Evolutionary conservation across 1,140 invertebrate species (phyloP).

Genomic region (Bombus soroeensis): DNA sequence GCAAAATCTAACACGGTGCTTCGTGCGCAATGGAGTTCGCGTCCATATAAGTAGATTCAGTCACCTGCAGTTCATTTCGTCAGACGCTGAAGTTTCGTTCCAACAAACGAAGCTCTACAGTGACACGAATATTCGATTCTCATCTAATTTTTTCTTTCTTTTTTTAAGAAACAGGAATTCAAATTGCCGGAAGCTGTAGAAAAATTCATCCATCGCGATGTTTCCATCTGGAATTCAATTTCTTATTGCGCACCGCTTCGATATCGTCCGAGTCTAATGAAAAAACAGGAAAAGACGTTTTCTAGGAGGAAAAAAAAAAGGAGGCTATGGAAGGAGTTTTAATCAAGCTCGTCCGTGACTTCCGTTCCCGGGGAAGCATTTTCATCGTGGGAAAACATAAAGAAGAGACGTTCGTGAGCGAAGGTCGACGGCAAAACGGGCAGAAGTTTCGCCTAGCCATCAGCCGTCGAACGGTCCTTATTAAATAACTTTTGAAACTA

Average conservation of each 20-base stretch:
- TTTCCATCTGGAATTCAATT: not conserved
- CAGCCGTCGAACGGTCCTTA: conserved; percentile 20
- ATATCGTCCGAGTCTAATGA: not conserved
- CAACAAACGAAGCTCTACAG: too few species aligned
- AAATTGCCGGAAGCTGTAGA: too few species aligned
- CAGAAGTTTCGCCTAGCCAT: conserved; percentile 15
- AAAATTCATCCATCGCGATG: not conserved
- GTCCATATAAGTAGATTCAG: not conserved
- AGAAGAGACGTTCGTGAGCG: not conserved
- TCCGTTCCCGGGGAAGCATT: not conserved
- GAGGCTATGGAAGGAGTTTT: not conserved
- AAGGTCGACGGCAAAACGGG: not conserved
- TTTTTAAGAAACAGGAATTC: not conserved
- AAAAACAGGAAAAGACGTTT: not conserved
- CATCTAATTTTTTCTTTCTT: too few species aligned
- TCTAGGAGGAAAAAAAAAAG: not conserved
- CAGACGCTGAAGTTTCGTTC: too few species aligned
- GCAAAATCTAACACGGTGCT: too few species aligned
- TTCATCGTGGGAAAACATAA: not conserved
- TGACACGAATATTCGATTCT: too few species aligned
- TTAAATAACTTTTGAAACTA: conserved; percentile 45
- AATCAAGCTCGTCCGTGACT: not conserved
- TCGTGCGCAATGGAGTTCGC: too few species aligned
- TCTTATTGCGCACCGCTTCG: not conserved
- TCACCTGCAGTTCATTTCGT: not conserved